Conservation (phyloP, 64 coral and sea anemone genomes). For the Montipora sp. region DNA sequence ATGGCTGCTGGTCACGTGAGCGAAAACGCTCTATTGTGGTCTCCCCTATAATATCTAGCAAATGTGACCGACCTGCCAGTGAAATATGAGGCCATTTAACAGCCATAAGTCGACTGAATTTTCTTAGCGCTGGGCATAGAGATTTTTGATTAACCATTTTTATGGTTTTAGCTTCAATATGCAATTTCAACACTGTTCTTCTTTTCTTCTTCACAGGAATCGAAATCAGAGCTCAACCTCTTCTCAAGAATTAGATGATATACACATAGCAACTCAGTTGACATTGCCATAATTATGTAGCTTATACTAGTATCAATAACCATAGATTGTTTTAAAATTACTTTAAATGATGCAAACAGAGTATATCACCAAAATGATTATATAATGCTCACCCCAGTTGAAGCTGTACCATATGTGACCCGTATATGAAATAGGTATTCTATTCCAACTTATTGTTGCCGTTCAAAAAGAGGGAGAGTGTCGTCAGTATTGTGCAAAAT, state of each 20-base stretch:
- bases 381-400: not conserved
- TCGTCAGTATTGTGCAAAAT: no score
- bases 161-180: no score
- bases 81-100: no score
- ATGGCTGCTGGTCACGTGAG: no score
- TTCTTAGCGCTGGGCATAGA: no score
- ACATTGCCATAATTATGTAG: not conserved
- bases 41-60: not conserved
- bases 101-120: no score
- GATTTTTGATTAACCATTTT: no score
- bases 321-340: not conserved
- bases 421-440: not conserved
- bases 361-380: not conserved
- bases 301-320: not conserved
- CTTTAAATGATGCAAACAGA: not conserved
- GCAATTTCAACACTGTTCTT: not conserved
- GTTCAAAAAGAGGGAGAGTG: no score
- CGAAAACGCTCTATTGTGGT: not conserved
- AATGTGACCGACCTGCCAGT: no score
- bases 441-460: not conserved
- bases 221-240: conserved; percentile 94
- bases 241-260: conserved; percentile 96
- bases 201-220: conserved; percentile 73
- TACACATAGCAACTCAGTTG: not conserved
- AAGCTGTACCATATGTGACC: not conserved